Evolutionary conservation across 2,888 invertebrate genomes (phyloP), one percentile per base, ranked within the genome.

Genomic region (Diachrysia chrysitis): DNA sequence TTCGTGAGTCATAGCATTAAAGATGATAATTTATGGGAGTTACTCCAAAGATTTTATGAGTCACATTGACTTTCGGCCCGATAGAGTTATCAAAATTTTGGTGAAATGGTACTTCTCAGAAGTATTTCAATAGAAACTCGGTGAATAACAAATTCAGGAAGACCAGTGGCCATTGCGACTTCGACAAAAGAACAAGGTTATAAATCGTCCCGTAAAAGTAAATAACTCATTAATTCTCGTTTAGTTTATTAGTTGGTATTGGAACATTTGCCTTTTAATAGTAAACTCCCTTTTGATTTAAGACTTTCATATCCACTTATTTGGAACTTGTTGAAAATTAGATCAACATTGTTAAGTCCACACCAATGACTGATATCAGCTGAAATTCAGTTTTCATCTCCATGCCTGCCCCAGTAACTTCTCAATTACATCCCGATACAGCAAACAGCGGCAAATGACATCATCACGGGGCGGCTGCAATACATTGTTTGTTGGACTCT

Each of bases 401-500:
- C 10, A 54, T 64, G 55, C 69, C 74, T 58, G 69, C 73, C 53
- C 21, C 69, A 78, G 68, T 21, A 35, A 29, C 25, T 68, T 54
- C 56, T 78, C 69, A 78, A 73, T 75, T 73, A 73, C 56, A 59
- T 12, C 29, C 35, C 16, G 58, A 23, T 64, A 78, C 32, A 73
- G 61, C 56, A 64, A 69, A 69, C 56, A 64, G 55, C 10, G 48
- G 78, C 63, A 62, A 64, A 73, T 78, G 61, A 75, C 62, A 54
- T 75, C 75, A 78, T 73, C 32, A 12, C 37, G 59, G 37, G 19
- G 48, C 21, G 46, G 46, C 2, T 60, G 19, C 35, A 23, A 64
- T 60, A 63, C 56, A 59, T 16, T 73, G 58, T 78, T 78, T 73
- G 78, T 62, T 58, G 53, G 69, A 69, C 74, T 78, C 75, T 78